A percentile compares a stretch with the other conserved stretches of the same genome.
phyloP scores from a whole-genome alignment of 2,888 invertebrate species.

The Calameuta idolon region DNA sequence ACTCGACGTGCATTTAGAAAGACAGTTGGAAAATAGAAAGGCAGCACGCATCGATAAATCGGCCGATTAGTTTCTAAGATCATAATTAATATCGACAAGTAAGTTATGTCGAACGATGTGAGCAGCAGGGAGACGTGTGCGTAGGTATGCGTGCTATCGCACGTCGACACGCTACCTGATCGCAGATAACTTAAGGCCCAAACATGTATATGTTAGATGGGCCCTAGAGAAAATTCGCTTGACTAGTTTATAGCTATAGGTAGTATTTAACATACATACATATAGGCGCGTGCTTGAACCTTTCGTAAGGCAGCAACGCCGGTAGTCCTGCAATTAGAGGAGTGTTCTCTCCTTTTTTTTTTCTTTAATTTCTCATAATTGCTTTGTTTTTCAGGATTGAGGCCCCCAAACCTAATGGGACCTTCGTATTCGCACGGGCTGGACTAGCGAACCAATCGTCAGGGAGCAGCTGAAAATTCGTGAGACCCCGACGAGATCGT shows the following conservation, averaged over 20 bases:
- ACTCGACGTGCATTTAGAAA: slow-evolving; percentile 27
- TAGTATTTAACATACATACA: neutral
- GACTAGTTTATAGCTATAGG: neutral
- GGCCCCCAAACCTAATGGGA: neutral
- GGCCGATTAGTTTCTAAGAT: slow-evolving; percentile 42
- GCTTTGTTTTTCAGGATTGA: neutral
- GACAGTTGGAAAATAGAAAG: slow-evolving; percentile 27
- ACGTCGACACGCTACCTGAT: neutral
- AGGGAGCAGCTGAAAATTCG: slow-evolving; percentile 19
- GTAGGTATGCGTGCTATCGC: neutral
- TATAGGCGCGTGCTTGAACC: neutral
- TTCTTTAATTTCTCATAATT: neutral
- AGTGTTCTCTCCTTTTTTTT: neutral
- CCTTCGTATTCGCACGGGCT: neutral
- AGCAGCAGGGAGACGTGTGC: neutral
- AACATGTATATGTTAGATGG: neutral
- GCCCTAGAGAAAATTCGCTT: neutral
- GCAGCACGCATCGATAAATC: slow-evolving; percentile 39
- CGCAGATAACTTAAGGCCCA: neutral
- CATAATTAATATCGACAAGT: slow-evolving; percentile 49
- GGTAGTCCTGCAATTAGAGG: neutral
- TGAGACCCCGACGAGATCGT: slow-evolving; percentile 6
- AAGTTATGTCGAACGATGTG: slow-evolving; percentile 31
- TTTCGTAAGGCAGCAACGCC: neutral
- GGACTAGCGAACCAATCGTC: neutral